Evolutionary conservation across 1,140 invertebrate species (phyloP), one percentile per base, ranked within the genome.

Genomic region (Drusus annulatus): DNA sequence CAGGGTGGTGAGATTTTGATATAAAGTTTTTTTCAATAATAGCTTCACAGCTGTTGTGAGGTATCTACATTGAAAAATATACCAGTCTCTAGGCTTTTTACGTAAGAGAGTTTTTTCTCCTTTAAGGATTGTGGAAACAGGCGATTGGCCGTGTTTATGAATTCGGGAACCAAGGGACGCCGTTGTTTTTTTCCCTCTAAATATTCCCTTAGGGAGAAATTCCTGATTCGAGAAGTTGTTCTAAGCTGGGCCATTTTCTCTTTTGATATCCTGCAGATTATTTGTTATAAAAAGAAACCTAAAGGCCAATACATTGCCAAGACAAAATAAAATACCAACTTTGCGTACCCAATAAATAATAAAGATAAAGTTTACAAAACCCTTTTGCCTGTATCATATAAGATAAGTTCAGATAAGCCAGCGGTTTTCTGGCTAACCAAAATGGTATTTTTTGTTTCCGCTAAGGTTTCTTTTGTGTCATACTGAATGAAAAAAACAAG

Each of bases 301-400:
- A 65, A 21, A 25, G 62, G 28, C 62, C 62, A 28, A 65, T 65
- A 65, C 25, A 65, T 65, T 65, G 21, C 25, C 15, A 15, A 65
- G 62, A 28, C 62, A 65, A 65, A 21, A 65, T 65, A 65, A 65
- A 65, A 65, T 65, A 65, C 62, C 23, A 65, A 65, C 62, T 65
- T 65, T 36, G 62, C 62, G 21, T 65, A 65, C 25, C 21, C 62
- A 25, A 65, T 65, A 65, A 65, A 65, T 65, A 65, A 65, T 65
- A 65, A 65, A 65, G 62, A 65, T 65, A 65, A 65, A 65, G 21
- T 65, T 65, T 65, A 25, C 62, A 65, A 65, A 21, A 65, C 62
- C 62, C 62, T 28, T 65, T 65, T 28, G 23, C 62, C 23, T 15
- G 23, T 65, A 21, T 65, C 25, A 65, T 65, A 65, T 10, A 28